phyloP scores from a whole-genome alignment of 2,888 invertebrate species.

The Papilio gigon region DNA sequence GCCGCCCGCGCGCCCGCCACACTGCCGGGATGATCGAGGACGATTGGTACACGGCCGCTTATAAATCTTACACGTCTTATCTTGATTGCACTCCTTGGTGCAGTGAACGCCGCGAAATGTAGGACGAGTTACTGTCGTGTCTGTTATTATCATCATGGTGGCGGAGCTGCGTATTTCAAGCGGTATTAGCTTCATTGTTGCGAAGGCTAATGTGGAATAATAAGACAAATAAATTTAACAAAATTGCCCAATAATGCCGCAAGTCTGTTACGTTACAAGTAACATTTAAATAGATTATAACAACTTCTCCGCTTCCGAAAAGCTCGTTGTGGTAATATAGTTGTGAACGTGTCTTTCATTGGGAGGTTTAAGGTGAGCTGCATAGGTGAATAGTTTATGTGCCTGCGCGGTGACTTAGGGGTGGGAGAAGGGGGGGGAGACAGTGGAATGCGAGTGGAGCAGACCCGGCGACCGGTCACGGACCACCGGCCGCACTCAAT shows the following conservation, averaged over 20 bases:
- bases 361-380: conserved; percentile 15
- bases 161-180: not conserved
- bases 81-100: conserved; percentile 27
- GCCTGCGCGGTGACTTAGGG: conserved; percentile 3
- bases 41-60: conserved; percentile 38
- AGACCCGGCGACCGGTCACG: conserved; percentile 55
- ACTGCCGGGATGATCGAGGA: conserved; percentile 29
- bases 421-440: not conserved
- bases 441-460: conserved; percentile 24
- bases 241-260: not conserved
- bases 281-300: not conserved
- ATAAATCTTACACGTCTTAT: conserved; percentile 39
- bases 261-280: not conserved
- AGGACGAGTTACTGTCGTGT: not conserved
- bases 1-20: conserved; percentile 43
- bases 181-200: not conserved
- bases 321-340: not conserved
- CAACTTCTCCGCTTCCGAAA: not conserved
- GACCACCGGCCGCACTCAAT: conserved; percentile 67
- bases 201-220: not conserved
- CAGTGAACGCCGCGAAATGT: conserved; percentile 15
- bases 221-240: not conserved
- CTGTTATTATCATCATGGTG: conserved; percentile 8
- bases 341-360: not conserved
- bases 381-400: conserved; percentile 12